Percentiles rank a stretch among this genome's conserved stretches.
Conservation (phyloP, 2,797 vertebrate species). For the Pseudotriccus pelzelni region DNA sequence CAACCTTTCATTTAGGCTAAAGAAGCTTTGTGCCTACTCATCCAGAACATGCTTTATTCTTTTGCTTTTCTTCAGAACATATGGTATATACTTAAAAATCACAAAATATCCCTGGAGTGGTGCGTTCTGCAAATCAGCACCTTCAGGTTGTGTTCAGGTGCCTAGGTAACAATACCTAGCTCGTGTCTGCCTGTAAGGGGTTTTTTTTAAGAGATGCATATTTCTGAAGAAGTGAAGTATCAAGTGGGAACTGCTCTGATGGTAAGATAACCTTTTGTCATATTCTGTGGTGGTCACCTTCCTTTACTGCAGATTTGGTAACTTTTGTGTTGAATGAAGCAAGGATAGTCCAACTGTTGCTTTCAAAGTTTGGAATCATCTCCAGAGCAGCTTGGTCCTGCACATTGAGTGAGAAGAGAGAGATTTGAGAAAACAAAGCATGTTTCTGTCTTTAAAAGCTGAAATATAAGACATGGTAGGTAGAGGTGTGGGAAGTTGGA, state of each 20-base stretch:
- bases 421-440: not conserved
- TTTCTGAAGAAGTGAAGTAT: not conserved
- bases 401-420: not conserved
- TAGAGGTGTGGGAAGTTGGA: not conserved
- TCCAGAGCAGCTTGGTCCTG: not conserved
- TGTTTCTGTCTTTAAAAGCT: not conserved
- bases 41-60: not conserved
- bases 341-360: not conserved
- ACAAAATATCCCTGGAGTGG: not conserved
- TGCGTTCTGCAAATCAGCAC: not conserved
- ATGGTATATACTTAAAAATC: not conserved
- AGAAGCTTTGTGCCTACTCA: not conserved
- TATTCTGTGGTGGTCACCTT: not conserved
- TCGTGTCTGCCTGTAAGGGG: fast-evolving
- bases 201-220: not conserved
- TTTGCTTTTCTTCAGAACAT: not conserved
- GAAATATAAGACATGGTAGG: not conserved
- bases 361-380: not conserved
- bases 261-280: not conserved
- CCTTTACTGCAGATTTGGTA: not conserved
- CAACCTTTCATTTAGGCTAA: not conserved
- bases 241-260: not conserved
- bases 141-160: not conserved
- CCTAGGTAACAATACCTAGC: not conserved
- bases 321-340: not conserved